These are phyloP conservation scores for Staurois parvus DNA, from an alignment of 2,797 vertebrate species.

Conservation along the genomic window DNA sequence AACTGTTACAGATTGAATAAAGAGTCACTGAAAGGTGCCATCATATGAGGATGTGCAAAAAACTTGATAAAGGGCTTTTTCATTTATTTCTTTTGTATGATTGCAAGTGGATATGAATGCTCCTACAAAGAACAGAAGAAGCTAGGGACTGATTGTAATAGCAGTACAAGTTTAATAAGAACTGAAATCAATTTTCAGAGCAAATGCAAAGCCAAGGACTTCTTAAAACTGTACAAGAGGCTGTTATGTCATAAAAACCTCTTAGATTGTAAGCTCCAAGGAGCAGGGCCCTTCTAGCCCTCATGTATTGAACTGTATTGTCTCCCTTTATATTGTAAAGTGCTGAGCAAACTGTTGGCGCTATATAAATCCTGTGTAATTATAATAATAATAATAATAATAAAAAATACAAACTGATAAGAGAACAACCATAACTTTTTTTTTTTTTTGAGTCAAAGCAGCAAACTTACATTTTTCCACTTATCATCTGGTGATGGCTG, in stretches of 20 bases:
- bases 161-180: slow-evolving; percentile 16
- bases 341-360: too few species aligned
- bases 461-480: slow-evolving; percentile 68
- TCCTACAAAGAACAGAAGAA: slow-evolving; percentile 1
- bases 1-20: background rate
- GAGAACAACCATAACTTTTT: background rate
- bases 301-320: too few species aligned
- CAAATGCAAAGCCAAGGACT: background rate
- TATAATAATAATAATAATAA: too few species aligned
- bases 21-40: background rate
- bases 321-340: too few species aligned
- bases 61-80: slow-evolving; percentile 23
- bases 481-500: slow-evolving; percentile 71
- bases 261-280: too few species aligned
- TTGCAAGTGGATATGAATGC: background rate
- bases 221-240: background rate
- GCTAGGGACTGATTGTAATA: slow-evolving; percentile 38
- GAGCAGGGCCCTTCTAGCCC: too few species aligned
- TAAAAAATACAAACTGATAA: background rate
- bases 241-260: background rate
- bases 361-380: too few species aligned
- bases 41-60: slow-evolving; percentile 10
- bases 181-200: background rate
- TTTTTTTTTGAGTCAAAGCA: background rate
- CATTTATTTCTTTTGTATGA: slow-evolving; percentile 22